Conservation (phyloP, 2,888 invertebrate species). For the Serripes groenlandicus region DNA sequence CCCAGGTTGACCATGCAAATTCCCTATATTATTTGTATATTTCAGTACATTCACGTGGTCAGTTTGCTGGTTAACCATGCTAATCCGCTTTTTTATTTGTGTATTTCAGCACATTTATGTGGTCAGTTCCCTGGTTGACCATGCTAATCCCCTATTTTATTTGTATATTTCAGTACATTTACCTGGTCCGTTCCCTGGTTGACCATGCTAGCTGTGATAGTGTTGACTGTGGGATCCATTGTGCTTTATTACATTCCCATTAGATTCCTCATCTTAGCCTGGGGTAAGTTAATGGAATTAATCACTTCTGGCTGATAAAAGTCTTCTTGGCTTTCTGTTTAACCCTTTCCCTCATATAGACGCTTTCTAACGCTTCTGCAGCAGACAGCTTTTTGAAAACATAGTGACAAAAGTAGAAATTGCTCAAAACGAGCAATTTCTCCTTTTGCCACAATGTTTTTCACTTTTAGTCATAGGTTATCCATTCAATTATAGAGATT, state of each 20-base stretch:
- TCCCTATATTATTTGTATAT: conserved; percentile 89
- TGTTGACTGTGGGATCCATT: conserved; percentile 91
- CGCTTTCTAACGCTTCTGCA: too few species aligned
- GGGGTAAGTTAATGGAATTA: conserved; percentile 92
- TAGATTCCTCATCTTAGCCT: conserved; percentile 95
- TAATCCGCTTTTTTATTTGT: too few species aligned
- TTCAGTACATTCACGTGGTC: conserved; percentile 98
- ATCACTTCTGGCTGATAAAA: too few species aligned
- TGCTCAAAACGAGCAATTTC: too few species aligned
- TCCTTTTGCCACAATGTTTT: too few species aligned
- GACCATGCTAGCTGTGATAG: conserved; percentile 95
- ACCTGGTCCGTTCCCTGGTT: conserved; percentile 99
- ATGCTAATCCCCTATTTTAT: conserved; percentile 92
- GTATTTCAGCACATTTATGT: conserved; percentile 98
- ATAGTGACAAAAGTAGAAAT: too few species aligned
- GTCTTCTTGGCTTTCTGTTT: too few species aligned
- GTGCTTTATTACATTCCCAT: conserved; percentile 96
- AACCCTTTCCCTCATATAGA: too few species aligned
- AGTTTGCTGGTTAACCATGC: conserved; percentile 97
- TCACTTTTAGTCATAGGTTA: too few species aligned
- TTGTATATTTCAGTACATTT: conserved; percentile 92
- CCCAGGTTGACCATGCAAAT: conserved; percentile 96
- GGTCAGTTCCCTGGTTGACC: conserved; percentile 98
- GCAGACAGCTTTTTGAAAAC: too few species aligned
- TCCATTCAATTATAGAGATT: too few species aligned